Conservation (phyloP, 2,113 vertebrate species). For the Empidonax alnorum region DNA sequence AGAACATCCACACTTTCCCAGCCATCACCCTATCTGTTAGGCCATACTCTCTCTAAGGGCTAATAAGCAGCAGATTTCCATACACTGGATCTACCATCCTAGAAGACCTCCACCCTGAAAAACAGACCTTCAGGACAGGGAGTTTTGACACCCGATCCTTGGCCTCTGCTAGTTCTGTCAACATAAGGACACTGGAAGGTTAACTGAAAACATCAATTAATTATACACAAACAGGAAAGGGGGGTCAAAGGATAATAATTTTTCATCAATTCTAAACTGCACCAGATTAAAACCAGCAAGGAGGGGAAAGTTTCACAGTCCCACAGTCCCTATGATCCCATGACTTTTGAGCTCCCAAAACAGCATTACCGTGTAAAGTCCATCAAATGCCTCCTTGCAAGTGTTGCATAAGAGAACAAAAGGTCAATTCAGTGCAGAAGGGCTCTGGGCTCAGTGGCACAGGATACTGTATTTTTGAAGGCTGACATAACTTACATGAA, state of each 20-base stretch:
- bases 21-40: not conserved
- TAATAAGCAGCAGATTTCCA: not conserved
- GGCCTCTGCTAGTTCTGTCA: not conserved
- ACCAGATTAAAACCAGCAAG: not conserved
- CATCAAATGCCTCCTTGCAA: slow-evolving; percentile 11
- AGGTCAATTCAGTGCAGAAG: slow-evolving; percentile 15
- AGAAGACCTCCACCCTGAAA: not conserved
- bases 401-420: slow-evolving; percentile 17
- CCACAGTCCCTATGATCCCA: not conserved
- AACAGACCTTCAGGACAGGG: not conserved
- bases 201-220: not conserved
- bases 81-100: not conserved
- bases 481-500: not conserved
- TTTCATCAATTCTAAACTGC: not conserved
- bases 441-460: not conserved
- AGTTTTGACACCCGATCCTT: not conserved
- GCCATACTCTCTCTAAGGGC: not conserved
- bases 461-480: not conserved
- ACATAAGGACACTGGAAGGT: not conserved
- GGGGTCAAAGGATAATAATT: slow-evolving; percentile 1
- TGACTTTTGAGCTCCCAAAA: slow-evolving; percentile 28
- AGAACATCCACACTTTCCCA: not conserved
- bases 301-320: slow-evolving; percentile 11
- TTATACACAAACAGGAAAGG: not conserved
- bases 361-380: slow-evolving; percentile 54